Base-by-base conservation (phyloP, 1,140 invertebrate species). In the Drosophila navojoa region DNA sequence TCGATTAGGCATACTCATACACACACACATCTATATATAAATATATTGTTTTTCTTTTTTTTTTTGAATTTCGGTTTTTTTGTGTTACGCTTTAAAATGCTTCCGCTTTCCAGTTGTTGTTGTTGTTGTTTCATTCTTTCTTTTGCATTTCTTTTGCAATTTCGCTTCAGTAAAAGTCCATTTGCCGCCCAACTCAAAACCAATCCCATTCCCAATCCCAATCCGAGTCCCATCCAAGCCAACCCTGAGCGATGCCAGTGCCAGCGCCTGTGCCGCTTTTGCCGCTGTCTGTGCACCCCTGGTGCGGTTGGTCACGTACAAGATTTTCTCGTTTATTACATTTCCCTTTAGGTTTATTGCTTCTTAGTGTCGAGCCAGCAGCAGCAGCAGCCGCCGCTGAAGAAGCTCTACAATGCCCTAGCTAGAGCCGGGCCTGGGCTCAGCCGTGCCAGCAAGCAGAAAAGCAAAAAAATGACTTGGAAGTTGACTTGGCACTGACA, bases 311-410 rank as follows among this genome's bases (percentile, higher is more conserved):
- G 90, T 91, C 90, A 91, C 90, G 90, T 91, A 91, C 82, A 89
- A 91, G 90, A 91, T 91, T 91, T 91, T 81, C 90, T 91, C 90
- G 86, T 91, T 91, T 91, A 91, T 91, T 91, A 91, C 90, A 91
- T 91, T 91, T 91, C 90, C 86, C 90, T 91, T 90, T 87, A 81
- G 90, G 81, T 91, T 91, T 91, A 91, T 91, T 90, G 90, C 85
- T 91, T 90, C 84, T 89, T 89, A 87, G 84, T 87, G 84, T 87
- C 84, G 84, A 82, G 69, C 22, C 72, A 40, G 60, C 29, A 19
- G 54, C 63, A 16, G n/a, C 53, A 53, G 72, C 67, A 57, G 62
- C 53, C 52, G 72, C 67, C 64, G 62, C 63, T 49, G 71, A 74
- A 76, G 82, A 81, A 81, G 76, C 79, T 87, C 78, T 79, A 63